These are phyloP conservation scores for Dendroctonus valens DNA, from an alignment of 1,140 invertebrate species.

Conservation along the genomic window DNA sequence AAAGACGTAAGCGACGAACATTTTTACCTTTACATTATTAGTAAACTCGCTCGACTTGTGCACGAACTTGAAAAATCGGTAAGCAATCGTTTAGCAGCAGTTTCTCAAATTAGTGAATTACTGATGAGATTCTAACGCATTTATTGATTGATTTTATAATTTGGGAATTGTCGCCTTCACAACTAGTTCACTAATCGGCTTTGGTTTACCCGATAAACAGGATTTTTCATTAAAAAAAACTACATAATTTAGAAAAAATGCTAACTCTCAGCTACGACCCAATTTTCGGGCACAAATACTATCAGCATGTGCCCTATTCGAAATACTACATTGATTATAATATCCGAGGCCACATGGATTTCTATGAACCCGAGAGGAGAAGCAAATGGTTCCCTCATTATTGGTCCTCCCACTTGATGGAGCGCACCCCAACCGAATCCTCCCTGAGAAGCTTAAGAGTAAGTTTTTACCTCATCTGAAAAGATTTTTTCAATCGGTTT, in stretches of 20 bases:
- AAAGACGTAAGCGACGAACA: slow-evolving; percentile 3
- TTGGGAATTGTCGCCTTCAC: too few species aligned
- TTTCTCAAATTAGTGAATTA: too few species aligned
- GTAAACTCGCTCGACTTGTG: slow-evolving; percentile 8
- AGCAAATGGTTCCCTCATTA: slow-evolving; percentile 24
- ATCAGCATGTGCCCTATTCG: slow-evolving; percentile 23
- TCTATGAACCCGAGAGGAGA: slow-evolving; percentile 26
- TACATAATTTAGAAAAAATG: slow-evolving; percentile 12
- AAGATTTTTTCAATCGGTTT: not conserved
- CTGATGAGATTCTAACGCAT: not conserved
- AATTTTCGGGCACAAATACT: slow-evolving; percentile 28
- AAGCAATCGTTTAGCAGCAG: not conserved
- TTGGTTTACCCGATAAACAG: too few species aligned
- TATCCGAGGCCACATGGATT: slow-evolving; percentile 25
- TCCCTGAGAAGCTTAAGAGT: slow-evolving; percentile 29
- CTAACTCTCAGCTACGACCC: slow-evolving; percentile 28
- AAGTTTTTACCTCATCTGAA: slow-evolving; percentile 5
- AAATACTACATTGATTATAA: slow-evolving; percentile 35
- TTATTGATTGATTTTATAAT: too few species aligned
- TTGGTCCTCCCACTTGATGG: slow-evolving; percentile 28
- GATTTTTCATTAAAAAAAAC: too few species aligned
- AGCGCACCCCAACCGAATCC: slow-evolving; percentile 12
- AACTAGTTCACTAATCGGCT: too few species aligned
- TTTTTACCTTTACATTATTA: slow-evolving; percentile 9
- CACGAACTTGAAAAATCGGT: slow-evolving; percentile 19